These are phyloP conservation scores for Pterostichus madidus DNA, from an alignment of 2,888 invertebrate genomes.

Conservation along the genomic window DNA sequence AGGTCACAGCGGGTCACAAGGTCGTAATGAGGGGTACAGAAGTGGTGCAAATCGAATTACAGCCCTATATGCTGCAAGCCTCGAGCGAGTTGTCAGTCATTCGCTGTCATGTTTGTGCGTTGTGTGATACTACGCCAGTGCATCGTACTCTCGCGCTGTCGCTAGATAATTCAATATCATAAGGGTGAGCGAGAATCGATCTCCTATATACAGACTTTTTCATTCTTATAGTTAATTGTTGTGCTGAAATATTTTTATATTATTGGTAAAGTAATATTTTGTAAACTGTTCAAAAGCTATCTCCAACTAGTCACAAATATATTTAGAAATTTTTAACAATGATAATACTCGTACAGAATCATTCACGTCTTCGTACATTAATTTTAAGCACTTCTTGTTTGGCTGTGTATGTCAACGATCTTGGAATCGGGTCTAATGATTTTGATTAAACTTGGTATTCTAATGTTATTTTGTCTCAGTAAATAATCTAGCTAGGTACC, in stretches of 20 bases:
- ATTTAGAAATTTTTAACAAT: too few relatives aligned
- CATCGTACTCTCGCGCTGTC: slow-evolving; percentile 17
- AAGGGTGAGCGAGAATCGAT: slow-evolving; percentile 36
- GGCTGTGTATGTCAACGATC: too few relatives aligned
- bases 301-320: too few relatives aligned
- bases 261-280: neutral
- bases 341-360: too few relatives aligned
- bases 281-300: too few relatives aligned
- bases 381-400: too few relatives aligned
- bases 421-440: too few relatives aligned
- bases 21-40: slow-evolving; percentile 57
- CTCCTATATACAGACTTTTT: slow-evolving; percentile 1
- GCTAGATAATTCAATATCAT: slow-evolving; percentile 45
- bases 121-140: neutral
- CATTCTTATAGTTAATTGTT: too few relatives aligned
- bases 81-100: slow-evolving; percentile 58
- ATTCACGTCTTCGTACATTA: too few relatives aligned
- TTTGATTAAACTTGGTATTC: too few relatives aligned
- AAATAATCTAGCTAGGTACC: too few relatives aligned
- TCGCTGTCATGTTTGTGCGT: slow-evolving; percentile 55
- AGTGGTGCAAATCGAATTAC: slow-evolving; percentile 62
- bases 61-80: slow-evolving; percentile 38
- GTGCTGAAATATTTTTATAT: neutral
- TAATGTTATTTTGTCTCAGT: too few relatives aligned
- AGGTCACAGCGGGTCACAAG: slow-evolving; percentile 26